Evolutionary conservation across 1,140 invertebrate species (phyloP).

Genomic region (Hirudo medicinalis): DNA sequence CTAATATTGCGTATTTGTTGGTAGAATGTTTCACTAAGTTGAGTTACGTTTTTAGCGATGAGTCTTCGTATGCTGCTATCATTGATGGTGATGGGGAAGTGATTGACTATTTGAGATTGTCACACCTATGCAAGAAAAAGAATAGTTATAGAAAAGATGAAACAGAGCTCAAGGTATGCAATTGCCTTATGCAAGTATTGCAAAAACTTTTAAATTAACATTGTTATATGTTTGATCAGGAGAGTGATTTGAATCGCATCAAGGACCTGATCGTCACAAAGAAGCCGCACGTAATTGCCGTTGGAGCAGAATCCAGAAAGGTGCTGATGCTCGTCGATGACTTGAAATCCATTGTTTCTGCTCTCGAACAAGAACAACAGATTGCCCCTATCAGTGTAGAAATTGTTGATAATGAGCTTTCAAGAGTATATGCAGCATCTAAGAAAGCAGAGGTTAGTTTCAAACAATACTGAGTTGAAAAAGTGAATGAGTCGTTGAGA

Average conservation of each 20-base stretch:
- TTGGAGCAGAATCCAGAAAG: constrained; percentile 53
- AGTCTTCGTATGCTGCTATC: constrained; percentile 75
- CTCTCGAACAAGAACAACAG: constrained; percentile 66
- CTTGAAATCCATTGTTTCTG: constrained; percentile 56
- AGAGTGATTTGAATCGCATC: constrained; percentile 60
- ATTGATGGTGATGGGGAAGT: constrained; percentile 82
- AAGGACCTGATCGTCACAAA: constrained; percentile 73
- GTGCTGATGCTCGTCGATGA: constrained; percentile 74
- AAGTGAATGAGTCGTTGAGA: too few species aligned
- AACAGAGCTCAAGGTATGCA: constrained; percentile 51
- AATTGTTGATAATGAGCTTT: constrained; percentile 80
- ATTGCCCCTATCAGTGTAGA: constrained; percentile 76
- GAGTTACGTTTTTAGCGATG: constrained; percentile 40
- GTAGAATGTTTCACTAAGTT: neutral
- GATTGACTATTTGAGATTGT: constrained; percentile 71
- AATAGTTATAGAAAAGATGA: constrained; percentile 57
- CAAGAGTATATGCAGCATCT: constrained; percentile 72
- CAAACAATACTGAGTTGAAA: too few species aligned
- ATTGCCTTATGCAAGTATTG: neutral
- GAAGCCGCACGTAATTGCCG: constrained; percentile 81
- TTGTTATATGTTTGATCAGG: neutral
- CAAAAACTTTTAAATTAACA: too few species aligned
- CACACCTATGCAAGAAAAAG: constrained; percentile 66
- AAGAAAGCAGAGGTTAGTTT: constrained; percentile 60
- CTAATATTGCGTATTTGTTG: too few species aligned